Conservation (phyloP, 2,797 vertebrate genomes). For the Amazonetta brasiliensis region DNA sequence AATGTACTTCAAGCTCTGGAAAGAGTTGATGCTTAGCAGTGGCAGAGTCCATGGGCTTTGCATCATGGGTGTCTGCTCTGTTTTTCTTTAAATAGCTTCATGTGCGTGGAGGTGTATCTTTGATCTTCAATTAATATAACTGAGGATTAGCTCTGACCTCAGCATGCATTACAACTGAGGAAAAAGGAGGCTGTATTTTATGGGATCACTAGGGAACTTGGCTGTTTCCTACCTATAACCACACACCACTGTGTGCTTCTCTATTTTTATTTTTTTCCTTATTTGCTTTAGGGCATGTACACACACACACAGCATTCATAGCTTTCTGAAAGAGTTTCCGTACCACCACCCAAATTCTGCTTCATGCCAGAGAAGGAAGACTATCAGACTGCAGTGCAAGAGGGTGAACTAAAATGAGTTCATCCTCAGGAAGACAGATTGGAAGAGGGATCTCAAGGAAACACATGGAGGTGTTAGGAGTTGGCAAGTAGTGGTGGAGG, state of each 20-base stretch:
- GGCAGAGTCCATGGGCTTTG: not conserved
- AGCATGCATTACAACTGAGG: accelerated
- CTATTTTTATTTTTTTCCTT: not conserved
- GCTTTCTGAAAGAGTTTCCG: not conserved
- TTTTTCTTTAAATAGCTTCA: not conserved
- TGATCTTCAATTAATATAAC: not conserved
- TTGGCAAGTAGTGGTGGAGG: accelerated
- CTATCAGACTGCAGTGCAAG: accelerated
- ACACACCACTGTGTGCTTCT: not conserved
- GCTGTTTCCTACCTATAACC: not conserved
- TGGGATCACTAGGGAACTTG: not conserved
- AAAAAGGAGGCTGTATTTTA: not conserved
- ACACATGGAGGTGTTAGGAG: not conserved
- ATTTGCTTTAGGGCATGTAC: not conserved
- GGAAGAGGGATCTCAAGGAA: not conserved
- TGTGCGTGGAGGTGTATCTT: not conserved
- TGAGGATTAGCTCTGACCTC: not conserved
- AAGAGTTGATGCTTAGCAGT: not conserved
- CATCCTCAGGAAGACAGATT: not conserved
- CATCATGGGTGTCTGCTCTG: not conserved
- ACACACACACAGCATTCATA: not conserved
- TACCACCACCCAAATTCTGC: not conserved
- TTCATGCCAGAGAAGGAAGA: not conserved
- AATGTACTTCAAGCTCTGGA: not conserved
- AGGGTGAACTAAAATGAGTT: not conserved